These are phyloP conservation scores for Thamnaconus septentrionalis DNA, from an alignment of 2,113 vertebrate genomes.

Conservation along the genomic window DNA sequence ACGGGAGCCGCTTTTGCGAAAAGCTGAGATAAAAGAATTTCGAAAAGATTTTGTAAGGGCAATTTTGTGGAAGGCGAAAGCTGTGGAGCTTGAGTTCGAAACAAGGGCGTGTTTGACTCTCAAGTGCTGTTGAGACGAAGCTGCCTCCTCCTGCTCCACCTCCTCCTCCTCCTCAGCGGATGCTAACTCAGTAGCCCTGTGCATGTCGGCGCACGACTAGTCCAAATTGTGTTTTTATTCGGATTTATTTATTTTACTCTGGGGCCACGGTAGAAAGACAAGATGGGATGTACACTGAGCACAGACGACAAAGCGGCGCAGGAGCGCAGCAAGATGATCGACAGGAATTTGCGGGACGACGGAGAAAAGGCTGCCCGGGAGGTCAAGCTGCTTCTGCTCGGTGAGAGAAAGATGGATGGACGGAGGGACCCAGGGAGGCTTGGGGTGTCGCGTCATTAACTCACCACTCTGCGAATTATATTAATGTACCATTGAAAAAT, in stretches of 20 bases:
- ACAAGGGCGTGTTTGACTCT: slow-evolving; percentile 68
- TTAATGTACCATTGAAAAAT: too few relatives aligned
- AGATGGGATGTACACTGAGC: slow-evolving; percentile 96
- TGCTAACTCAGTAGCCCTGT: slow-evolving; percentile 71
- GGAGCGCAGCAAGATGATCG: slow-evolving; percentile 97
- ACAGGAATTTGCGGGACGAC: slow-evolving; percentile 93
- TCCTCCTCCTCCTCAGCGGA: slow-evolving; percentile 36
- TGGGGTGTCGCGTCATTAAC: slow-evolving; percentile 17
- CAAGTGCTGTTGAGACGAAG: slow-evolving; percentile 28
- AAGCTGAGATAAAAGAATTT: too few relatives aligned
- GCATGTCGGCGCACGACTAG: slow-evolving; percentile 53
- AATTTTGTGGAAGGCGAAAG: background rate
- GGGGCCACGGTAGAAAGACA: slow-evolving; percentile 29
- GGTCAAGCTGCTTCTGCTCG: slow-evolving; percentile 94
- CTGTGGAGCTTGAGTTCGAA: slow-evolving; percentile 9
- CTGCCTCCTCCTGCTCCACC: slow-evolving; percentile 17
- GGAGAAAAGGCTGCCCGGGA: slow-evolving; percentile 95
- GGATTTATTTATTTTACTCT: slow-evolving; percentile 26
- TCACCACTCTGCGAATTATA: background rate
- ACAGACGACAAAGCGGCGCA: slow-evolving; percentile 95
- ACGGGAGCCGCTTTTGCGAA: too few relatives aligned
- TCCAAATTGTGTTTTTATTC: slow-evolving; percentile 49
- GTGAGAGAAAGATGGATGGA: slow-evolving; percentile 80
- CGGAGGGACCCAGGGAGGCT: slow-evolving; percentile 7
- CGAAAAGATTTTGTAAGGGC: too few relatives aligned